Evolutionary conservation across 2,888 invertebrate genomes (phyloP).

Genomic region (Strigamia maritima): DNA sequence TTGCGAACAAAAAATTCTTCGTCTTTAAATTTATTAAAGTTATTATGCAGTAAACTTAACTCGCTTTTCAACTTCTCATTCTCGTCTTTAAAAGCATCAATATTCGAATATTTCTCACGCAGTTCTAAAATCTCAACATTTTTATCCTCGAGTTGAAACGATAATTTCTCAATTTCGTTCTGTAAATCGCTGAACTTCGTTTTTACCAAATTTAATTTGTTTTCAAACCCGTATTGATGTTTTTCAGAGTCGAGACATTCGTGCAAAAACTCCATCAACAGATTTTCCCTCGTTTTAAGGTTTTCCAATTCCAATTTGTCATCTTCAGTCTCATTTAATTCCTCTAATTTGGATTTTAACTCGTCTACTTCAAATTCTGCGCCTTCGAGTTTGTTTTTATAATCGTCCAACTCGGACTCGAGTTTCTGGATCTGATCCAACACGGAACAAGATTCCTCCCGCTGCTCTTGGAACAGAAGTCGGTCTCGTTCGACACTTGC

Average conservation of each 20-base stretch:
- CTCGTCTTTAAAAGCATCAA: background rate
- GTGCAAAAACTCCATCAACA: background rate
- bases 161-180: background rate
- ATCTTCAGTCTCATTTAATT: background rate
- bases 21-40: background rate
- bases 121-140: background rate
- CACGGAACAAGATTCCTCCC: background rate
- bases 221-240: background rate
- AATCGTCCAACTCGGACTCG: constrained; percentile 20
- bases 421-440: constrained; percentile 3
- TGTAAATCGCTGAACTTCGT: background rate
- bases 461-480: constrained; percentile 21
- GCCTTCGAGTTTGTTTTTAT: background rate
- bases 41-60: background rate
- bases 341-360: constrained; percentile 21
- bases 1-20: background rate
- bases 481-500: constrained; percentile 13
- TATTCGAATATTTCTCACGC: background rate
- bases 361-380: constrained; percentile 30
- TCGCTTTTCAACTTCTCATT: background rate
- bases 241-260: background rate
- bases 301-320: background rate
- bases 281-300: background rate
- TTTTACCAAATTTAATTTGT: background rate
- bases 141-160: background rate